Conservation (phyloP, 1,140 invertebrate species). For the Brachionus plicatilis region DNA sequence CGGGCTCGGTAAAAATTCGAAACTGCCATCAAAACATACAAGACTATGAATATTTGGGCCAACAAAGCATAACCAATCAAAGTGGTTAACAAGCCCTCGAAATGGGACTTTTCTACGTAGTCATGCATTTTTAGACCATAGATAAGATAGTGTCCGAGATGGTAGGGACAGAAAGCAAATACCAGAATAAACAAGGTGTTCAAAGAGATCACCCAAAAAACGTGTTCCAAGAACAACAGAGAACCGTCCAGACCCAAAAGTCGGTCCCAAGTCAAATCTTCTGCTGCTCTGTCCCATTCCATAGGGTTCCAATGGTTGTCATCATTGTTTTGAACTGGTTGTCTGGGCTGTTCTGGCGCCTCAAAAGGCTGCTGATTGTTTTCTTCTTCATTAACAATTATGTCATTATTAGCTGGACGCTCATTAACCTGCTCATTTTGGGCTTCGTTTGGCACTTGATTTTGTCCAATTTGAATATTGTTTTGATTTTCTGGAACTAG, state of each 20-base stretch:
- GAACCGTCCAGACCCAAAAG: conserved; percentile 92
- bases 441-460: not conserved
- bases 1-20: conserved; percentile 66
- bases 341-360: conserved; percentile 45
- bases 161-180: conserved; percentile 87
- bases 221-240: conserved; percentile 91
- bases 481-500: not conserved
- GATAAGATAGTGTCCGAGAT: conserved; percentile 80
- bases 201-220: conserved; percentile 95
- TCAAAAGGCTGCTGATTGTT: conserved; percentile 45
- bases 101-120: conserved; percentile 71
- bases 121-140: conserved; percentile 70
- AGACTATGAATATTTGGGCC: conserved; percentile 71
- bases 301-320: conserved; percentile 91
- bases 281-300: conserved; percentile 92
- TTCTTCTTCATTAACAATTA: conserved; percentile 44
- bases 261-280: conserved; percentile 92
- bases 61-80: conserved; percentile 84
- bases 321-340: conserved; percentile 58
- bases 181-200: conserved; percentile 90
- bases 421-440: not conserved
- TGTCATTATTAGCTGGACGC: not conserved
- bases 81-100: conserved; percentile 85
- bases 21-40: conserved; percentile 68
- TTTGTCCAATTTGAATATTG: conserved; percentile 42